Evolutionary conservation across 2,888 invertebrate species (phyloP).

Genomic region (Caenorhabditis macrosperma): DNA sequence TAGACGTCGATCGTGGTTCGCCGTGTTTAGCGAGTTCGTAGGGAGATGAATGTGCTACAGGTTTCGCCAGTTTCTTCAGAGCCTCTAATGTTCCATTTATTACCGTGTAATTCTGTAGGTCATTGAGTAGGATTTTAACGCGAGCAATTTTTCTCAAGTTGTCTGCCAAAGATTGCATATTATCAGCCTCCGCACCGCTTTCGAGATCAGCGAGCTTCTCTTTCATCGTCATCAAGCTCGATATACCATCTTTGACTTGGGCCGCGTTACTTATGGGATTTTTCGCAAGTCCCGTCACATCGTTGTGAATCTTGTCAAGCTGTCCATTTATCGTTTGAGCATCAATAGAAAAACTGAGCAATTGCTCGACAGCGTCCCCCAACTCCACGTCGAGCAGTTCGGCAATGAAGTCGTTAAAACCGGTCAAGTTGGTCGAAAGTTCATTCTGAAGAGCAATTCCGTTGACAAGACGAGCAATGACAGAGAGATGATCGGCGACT

Average conservation of each 20-base stretch:
- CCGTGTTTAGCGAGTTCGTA: too few relatives aligned
- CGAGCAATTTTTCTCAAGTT: not conserved
- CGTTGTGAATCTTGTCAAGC: not conserved
- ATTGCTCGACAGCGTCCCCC: not conserved
- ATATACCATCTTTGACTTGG: not conserved
- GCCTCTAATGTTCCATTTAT: too few relatives aligned
- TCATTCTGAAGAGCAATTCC: conserved; percentile 9
- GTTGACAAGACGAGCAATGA: conserved; percentile 19
- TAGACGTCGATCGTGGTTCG: too few relatives aligned
- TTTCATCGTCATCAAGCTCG: not conserved
- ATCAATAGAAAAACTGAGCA: not conserved
- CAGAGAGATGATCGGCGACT: conserved; percentile 4
- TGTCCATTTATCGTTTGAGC: not conserved
- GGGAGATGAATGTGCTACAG: too few relatives aligned
- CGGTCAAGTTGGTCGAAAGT: not conserved
- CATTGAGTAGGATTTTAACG: not conserved
- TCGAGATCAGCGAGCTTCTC: not conserved
- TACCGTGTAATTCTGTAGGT: too few relatives aligned
- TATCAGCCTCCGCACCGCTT: not conserved
- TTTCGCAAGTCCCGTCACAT: not conserved
- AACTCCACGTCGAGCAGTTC: conserved; percentile 15
- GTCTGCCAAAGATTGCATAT: not conserved
- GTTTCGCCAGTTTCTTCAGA: too few relatives aligned
- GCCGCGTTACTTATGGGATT: not conserved
- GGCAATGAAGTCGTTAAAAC: conserved; percentile 4